Conservation (phyloP, 2,113 vertebrate genomes). For the Anhinga rufa region DNA sequence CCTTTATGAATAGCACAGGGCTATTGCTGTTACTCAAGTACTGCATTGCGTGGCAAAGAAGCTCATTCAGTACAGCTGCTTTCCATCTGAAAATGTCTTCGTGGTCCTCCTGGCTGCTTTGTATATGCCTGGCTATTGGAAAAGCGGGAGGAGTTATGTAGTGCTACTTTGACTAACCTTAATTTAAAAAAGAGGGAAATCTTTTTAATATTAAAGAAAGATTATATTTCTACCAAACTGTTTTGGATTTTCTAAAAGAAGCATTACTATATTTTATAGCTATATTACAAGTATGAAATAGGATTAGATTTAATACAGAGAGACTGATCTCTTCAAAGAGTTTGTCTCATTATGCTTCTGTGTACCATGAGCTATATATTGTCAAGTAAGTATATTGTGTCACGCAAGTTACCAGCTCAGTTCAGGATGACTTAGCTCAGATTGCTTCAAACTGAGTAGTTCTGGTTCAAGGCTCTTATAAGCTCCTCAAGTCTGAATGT, state of each 20-base stretch:
- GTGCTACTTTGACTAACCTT: not conserved
- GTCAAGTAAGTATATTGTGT: not conserved
- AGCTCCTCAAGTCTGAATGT: not conserved
- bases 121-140: not conserved
- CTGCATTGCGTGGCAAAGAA: not conserved
- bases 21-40: not conserved
- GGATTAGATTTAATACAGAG: not conserved
- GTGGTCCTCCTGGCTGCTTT: not conserved
- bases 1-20: not conserved
- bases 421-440: slow-evolving; percentile 3
- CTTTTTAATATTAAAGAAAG: not conserved
- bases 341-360: not conserved
- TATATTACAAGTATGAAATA: not conserved
- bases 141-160: not conserved
- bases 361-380: not conserved
- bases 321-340: not conserved
- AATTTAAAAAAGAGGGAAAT: not conserved
- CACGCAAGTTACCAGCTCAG: not conserved
- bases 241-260: not conserved
- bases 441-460: not conserved
- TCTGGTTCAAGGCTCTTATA: slow-evolving; percentile 20
- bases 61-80: not conserved
- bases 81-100: not conserved
- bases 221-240: not conserved
- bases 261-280: not conserved